Evolutionary conservation across 2,888 invertebrate genomes (phyloP).

Genomic region (Drosophila merina): DNA sequence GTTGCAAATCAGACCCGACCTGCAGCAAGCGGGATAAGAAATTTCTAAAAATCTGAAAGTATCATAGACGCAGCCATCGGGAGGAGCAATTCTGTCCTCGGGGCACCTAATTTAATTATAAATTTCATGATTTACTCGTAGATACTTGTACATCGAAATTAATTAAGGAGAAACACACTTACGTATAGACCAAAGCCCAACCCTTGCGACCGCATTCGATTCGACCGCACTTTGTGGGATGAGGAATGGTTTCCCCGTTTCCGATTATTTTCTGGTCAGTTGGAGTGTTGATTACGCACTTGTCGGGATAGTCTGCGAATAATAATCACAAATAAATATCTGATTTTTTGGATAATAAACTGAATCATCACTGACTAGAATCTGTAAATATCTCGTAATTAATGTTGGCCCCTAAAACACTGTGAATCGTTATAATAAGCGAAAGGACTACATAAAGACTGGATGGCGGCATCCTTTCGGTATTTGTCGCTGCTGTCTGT

Average conservation of each 20-base stretch:
- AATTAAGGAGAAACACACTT: not conserved
- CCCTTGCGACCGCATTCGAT: conserved; percentile 57
- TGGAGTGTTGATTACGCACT: conserved; percentile 43
- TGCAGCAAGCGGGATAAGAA: not conserved
- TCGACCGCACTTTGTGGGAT: conserved; percentile 53
- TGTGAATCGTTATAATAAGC: conserved; percentile 17
- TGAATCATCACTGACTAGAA: not conserved
- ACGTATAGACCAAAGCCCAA: conserved; percentile 62
- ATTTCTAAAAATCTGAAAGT: not conserved
- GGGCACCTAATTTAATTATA: not conserved
- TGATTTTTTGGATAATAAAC: not conserved
- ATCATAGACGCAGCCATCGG: not conserved
- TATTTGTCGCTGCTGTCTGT: conserved; percentile 9
- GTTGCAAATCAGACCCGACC: not conserved
- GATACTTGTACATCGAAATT: not conserved
- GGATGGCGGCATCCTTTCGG: conserved; percentile 40
- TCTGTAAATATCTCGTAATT: conserved; percentile 22
- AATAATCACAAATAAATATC: not conserved
- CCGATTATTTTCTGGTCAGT: conserved; percentile 16
- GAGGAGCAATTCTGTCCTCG: not conserved
- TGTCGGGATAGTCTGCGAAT: conserved; percentile 22
- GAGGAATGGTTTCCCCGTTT: conserved; percentile 11
- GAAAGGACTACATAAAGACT: conserved; percentile 16
- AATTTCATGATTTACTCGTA: not conserved
- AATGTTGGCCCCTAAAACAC: conserved; percentile 7